phyloP scores from a whole-genome alignment of 2,113 vertebrate species.

The Phrynosoma blainvillii region DNA sequence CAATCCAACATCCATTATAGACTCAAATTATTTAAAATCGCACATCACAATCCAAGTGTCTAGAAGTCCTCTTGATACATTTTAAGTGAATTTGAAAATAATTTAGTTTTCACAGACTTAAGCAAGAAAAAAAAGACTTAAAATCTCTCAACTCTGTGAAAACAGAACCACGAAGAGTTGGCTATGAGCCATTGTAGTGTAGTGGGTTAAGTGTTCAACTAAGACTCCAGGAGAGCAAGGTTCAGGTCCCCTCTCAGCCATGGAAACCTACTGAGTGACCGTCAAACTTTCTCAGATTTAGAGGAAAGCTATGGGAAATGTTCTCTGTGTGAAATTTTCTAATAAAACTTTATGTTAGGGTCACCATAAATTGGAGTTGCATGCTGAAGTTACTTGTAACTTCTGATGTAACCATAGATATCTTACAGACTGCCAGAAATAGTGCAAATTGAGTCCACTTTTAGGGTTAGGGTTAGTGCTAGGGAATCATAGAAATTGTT shows the following conservation, averaged over 20 bases:
- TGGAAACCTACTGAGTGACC: no score
- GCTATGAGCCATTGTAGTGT: no score
- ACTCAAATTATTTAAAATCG: background rate
- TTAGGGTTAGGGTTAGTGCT: no score
- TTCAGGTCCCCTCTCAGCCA: no score
- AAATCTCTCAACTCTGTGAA: background rate
- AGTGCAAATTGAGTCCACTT: no score
- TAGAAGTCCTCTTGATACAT: no score
- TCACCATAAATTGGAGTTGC: no score
- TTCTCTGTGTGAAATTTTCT: background rate
- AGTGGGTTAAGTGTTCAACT: no score
- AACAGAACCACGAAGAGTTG: background rate
- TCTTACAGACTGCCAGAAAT: background rate
- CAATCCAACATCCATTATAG: background rate
- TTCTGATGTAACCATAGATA: background rate
- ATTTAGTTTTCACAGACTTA: background rate
- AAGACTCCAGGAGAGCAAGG: no score
- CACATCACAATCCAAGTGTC: background rate
- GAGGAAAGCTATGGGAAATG: no score
- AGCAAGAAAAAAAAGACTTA: background rate
- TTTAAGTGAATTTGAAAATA: background rate
- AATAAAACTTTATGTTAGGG: background rate
- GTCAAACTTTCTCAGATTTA: no score
- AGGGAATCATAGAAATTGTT: no score
- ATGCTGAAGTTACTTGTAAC: background rate